Evolutionary conservation across 2,888 invertebrate genomes (phyloP).

Genomic region (Candidula unifasciata): DNA sequence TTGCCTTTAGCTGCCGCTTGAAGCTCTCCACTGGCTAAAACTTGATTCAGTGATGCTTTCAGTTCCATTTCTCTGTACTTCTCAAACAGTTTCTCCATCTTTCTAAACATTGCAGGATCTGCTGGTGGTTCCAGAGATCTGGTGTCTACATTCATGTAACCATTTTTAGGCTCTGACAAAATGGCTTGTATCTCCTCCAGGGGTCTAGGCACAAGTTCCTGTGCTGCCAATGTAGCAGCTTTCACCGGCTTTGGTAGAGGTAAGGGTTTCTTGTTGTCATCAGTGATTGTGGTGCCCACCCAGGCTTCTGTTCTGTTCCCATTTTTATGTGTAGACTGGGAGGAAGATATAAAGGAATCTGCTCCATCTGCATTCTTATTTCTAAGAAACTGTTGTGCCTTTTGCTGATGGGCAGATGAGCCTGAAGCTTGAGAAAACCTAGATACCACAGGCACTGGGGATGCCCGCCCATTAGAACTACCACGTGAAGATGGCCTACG

Average conservation of each 20-base stretch:
- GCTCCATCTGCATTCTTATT: slow-evolving; percentile 49
- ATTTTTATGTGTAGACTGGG: slow-evolving; percentile 28
- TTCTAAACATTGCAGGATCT: slow-evolving; percentile 71
- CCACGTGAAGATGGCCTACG: slow-evolving; percentile 32
- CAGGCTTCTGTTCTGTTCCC: slow-evolving; percentile 67
- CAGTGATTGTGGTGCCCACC: slow-evolving; percentile 67
- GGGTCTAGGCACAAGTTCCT: slow-evolving; percentile 64
- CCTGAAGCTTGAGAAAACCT: slow-evolving; percentile 50
- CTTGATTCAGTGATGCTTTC: slow-evolving; percentile 66
- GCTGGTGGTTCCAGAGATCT: slow-evolving; percentile 69
- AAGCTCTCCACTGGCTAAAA: slow-evolving; percentile 56
- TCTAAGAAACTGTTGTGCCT: slow-evolving; percentile 56
- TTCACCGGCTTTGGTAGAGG: slow-evolving; percentile 59
- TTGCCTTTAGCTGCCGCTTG: slow-evolving; percentile 15
- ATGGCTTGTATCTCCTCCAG: slow-evolving; percentile 66
- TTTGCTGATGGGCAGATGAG: slow-evolving; percentile 52
- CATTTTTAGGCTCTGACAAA: slow-evolving; percentile 42
- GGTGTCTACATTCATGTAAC: slow-evolving; percentile 54
- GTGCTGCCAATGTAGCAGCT: slow-evolving; percentile 60
- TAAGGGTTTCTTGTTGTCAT: slow-evolving; percentile 60
- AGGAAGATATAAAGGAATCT: slow-evolving; percentile 29
- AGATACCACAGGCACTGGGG: slow-evolving; percentile 10
- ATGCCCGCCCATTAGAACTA: slow-evolving; percentile 19
- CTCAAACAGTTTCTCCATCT: slow-evolving; percentile 75
- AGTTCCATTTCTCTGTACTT: slow-evolving; percentile 70